Base-by-base conservation (phyloP, 2,888 invertebrate genomes). In the Cryptus armator region DNA sequence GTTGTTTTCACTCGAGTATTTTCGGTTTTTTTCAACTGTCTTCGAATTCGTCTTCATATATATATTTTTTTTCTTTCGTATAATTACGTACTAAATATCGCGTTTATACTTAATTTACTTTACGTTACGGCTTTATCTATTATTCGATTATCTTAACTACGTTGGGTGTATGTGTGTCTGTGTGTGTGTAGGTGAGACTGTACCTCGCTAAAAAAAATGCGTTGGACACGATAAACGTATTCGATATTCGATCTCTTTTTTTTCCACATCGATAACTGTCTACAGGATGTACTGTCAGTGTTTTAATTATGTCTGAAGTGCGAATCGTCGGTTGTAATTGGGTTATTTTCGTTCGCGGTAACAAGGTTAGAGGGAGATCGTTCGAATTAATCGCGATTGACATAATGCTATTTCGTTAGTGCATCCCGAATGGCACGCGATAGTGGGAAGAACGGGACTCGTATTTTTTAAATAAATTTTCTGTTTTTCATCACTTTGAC, bases 361-460 rank as follows among this genome's bases (percentile, higher is more conserved):
- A 32, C 29, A 62, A 16, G 3, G 51, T 59, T 16, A 71, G 62
- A 68, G 12, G 70, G 51, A 83, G 46, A 74, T 79, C 51, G 77
- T 19, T 48, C 24, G 67, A 59, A 56, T 62, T 68, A 44, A 77
- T 44, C 68, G 71, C 66, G 68, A 59, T 44, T 66, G 67, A 72
- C 24, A 56, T 14, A 44, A 76, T 10, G 75, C 44, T 80, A 68
- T 66, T 75, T 75, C 46, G 56, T 71, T 62, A 66, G n/a, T 43
- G 46, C 53, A 76, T 24, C 53, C 48, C 51, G 53, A 48, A 16
- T 19, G 48, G 46, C 53, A 62, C 80, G 44, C 62, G 48, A 79
- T 64, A 64, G 12, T 53, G 66, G 80, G 84, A 84, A 84, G 72
- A 76, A 72, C 80, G 56, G 76, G 67, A 67, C 48, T 19, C 32